Evolutionary conservation across 2,113 vertebrate species (phyloP).

Genomic region (Sporophila hypoxantha): DNA sequence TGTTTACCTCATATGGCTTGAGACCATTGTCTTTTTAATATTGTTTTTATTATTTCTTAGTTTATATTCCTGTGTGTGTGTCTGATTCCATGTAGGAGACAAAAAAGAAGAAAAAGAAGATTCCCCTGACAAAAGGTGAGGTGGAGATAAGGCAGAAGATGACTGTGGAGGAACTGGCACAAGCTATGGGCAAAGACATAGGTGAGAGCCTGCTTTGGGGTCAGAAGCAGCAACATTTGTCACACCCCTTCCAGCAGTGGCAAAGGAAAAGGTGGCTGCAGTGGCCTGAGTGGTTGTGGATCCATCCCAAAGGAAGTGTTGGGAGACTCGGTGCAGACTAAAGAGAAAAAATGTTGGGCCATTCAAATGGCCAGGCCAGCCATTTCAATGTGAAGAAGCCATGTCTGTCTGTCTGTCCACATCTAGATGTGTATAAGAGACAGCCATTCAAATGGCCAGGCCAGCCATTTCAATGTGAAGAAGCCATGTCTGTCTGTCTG

Average conservation of each 20-base stretch:
- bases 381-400: background rate
- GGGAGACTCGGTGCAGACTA: background rate
- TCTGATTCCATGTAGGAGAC: conserved; percentile 35
- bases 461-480: background rate
- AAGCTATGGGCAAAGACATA: conserved; percentile 79
- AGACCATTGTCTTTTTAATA: background rate
- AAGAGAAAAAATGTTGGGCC: background rate
- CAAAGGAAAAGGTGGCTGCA: background rate
- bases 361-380: background rate
- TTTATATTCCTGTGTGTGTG: background rate
- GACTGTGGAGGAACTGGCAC: conserved; percentile 75
- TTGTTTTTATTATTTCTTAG: background rate
- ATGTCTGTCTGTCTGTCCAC: background rate
- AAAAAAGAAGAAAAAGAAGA: conserved; percentile 26
- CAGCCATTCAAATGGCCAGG: background rate
- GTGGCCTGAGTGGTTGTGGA: background rate
- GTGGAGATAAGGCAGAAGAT: conserved; percentile 80
- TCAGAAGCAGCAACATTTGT: background rate
- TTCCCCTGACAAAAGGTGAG: conserved; percentile 61
- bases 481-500: background rate
- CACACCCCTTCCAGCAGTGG: background rate
- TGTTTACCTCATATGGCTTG: background rate
- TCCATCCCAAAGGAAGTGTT: background rate
- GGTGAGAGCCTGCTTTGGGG: conserved; percentile 59
- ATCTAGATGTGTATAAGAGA: too few relatives aligned